Conservation (phyloP, 2,797 vertebrate species). For the Hydrophis major region DNA sequence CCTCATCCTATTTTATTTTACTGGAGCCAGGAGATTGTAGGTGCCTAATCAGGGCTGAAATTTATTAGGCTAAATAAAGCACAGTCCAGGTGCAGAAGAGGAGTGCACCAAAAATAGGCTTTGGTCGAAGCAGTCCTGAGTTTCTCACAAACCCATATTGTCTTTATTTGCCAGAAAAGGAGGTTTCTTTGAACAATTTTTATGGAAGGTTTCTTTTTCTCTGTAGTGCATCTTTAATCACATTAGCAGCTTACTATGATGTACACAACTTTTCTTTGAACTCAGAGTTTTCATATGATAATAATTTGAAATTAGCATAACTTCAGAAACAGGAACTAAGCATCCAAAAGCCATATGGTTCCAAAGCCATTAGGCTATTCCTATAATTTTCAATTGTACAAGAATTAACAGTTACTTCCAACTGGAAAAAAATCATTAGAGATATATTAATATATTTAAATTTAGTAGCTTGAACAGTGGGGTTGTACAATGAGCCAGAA, state of each 20-base stretch:
- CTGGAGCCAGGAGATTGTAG: not conserved
- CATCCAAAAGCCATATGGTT: not conserved
- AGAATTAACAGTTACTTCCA: not conserved
- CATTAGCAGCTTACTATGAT: not conserved
- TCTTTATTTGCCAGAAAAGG: not conserved
- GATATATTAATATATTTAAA: not conserved
- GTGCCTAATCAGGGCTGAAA: not conserved
- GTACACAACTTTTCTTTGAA: not conserved
- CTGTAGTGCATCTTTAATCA: not conserved
- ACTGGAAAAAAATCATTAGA: not conserved
- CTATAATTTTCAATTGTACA: not conserved
- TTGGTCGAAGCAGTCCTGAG: not conserved
- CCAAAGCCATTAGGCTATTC: not conserved
- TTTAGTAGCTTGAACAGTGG: not conserved
- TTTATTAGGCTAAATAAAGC: not conserved
- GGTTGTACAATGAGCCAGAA: not conserved
- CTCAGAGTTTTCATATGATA: not conserved
- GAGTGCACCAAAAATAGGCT: not conserved
- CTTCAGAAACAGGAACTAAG: not conserved
- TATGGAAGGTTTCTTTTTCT: not conserved
- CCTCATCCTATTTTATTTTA: not conserved
- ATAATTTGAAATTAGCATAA: conserved; percentile 6
- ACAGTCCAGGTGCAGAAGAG: not conserved
- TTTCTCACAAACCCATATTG: not conserved
- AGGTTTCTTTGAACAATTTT: not conserved